Evolutionary conservation across 2,113 vertebrate species (phyloP), one percentile per base, ranked within the genome.

Genomic region (Pampusana beccarii): DNA sequence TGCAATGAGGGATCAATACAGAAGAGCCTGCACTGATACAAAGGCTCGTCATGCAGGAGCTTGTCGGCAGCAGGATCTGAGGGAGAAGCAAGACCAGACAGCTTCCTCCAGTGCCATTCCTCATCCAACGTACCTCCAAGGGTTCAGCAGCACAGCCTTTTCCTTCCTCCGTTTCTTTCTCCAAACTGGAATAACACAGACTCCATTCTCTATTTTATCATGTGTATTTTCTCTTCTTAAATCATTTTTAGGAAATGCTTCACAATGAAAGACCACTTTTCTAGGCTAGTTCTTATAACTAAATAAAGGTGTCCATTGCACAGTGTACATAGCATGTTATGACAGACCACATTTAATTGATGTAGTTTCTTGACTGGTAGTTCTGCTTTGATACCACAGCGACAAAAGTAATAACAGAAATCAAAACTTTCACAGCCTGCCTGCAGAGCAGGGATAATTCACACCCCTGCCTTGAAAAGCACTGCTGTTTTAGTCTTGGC

Each of bases 281-380:
- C 58, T 18, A 50, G 62, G 38, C 5, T 33, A 38, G 42, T 6
- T 84, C 62, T 48, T 42, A 0, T 1, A 71, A 34, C 17, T 29
- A 12, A 33, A 29, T 7, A 7, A 33, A 70, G 23, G 60, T 12
- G 29, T 9, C 42, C 53, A 11, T 1, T 23, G 60, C 54, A 33
- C 0, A 31, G 16, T 0, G 17, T 15, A 48, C 13, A 12, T 1
- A 34, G 31, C 3, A 3, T 1, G 31, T 31, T 67, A 85, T 0
- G 3, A 50, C 46, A 82, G 46, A 62, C 31, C 14, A 50, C 2
- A 1, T 25, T 62, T 73, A 83, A 71, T 11, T 74, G 64, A 56
- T 86, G 56, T 3, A 20, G n/a, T n/a, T 88, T 66, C 28, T 20
- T 28, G 70, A 54, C 26, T 33, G 42, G 33, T n/a, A 46, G 40